Conservation (phyloP, 2,888 invertebrate genomes). For the Agrochola circellaris region DNA sequence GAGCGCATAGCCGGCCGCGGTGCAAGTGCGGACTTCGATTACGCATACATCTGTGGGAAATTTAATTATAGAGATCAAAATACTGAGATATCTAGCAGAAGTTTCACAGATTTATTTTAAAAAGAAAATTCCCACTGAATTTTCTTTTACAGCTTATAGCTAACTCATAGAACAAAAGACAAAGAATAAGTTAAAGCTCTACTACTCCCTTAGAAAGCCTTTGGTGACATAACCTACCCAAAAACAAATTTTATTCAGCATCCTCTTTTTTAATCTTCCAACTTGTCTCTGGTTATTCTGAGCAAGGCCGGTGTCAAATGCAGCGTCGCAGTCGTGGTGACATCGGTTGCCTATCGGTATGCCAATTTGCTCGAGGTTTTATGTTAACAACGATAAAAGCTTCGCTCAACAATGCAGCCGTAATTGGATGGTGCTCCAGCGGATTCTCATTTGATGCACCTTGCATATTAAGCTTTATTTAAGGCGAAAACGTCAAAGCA, state of each 20-base stretch:
- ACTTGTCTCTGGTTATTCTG: conserved; percentile 20
- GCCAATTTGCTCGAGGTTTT: conserved; percentile 21
- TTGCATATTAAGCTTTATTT: not conserved
- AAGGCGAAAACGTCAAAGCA: too few relatives aligned
- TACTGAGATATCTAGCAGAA: not conserved
- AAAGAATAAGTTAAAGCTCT: not conserved
- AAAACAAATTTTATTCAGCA: not conserved
- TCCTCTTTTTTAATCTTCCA: not conserved
- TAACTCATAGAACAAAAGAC: not conserved
- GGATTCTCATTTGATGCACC: not conserved
- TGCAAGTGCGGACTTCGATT: conserved; percentile 16
- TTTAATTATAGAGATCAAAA: conserved; percentile 11
- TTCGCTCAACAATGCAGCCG: conserved; percentile 2
- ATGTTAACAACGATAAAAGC: conserved; percentile 19
- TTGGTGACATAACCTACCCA: not conserved
- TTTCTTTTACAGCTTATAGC: too few relatives aligned
- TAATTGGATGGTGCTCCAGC: conserved; percentile 14
- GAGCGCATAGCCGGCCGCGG: not conserved
- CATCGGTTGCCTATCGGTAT: conserved; percentile 22
- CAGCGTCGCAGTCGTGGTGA: conserved; percentile 9
- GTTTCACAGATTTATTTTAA: not conserved
- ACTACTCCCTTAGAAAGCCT: not conserved
- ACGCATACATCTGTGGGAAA: conserved; percentile 19
- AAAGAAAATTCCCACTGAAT: not conserved
- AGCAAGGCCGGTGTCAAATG: not conserved